Evolutionary conservation across 2,113 vertebrate genomes (phyloP).

Genomic region (Uropsilus gracilis): DNA sequence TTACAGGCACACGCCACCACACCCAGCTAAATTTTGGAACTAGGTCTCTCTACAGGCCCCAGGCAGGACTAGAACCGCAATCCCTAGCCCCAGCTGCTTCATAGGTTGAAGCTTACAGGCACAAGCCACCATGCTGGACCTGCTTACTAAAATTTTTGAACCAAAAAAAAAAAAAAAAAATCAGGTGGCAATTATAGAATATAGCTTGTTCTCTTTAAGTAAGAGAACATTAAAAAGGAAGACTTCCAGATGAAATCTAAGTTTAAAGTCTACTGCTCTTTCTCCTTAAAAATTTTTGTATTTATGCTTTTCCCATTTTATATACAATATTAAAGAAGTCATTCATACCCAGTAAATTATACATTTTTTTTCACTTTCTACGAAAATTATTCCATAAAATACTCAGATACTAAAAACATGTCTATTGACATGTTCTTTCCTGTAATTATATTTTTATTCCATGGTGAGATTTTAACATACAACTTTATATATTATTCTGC

Average conservation of each 20-base stretch:
- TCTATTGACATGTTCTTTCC: not conserved
- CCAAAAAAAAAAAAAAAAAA: not conserved
- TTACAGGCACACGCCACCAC: too few relatives aligned
- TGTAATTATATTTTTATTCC: conserved; percentile 47
- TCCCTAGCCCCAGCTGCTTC: too few relatives aligned
- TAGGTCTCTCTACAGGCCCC: too few relatives aligned
- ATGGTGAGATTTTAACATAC: not conserved
- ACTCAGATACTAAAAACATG: not conserved
- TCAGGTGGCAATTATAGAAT: not conserved
- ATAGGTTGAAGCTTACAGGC: too few relatives aligned
- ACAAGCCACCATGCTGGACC: too few relatives aligned
- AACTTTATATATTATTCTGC: not conserved
- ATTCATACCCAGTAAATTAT: not conserved
- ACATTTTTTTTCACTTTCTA: not conserved
- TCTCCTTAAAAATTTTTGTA: not conserved
- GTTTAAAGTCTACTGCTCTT: not conserved
- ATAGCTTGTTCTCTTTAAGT: not conserved
- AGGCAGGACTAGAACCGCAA: too few relatives aligned
- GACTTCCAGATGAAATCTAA: not conserved
- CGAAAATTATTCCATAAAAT: not conserved
- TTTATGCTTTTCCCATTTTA: not conserved
- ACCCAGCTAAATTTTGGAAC: too few relatives aligned
- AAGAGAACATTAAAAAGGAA: not conserved
- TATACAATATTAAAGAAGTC: not conserved
- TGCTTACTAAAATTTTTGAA: not conserved